These are phyloP conservation scores for Melopsittacus undulatus DNA, from an alignment of 2,797 vertebrate genomes.

Conservation along the genomic window DNA sequence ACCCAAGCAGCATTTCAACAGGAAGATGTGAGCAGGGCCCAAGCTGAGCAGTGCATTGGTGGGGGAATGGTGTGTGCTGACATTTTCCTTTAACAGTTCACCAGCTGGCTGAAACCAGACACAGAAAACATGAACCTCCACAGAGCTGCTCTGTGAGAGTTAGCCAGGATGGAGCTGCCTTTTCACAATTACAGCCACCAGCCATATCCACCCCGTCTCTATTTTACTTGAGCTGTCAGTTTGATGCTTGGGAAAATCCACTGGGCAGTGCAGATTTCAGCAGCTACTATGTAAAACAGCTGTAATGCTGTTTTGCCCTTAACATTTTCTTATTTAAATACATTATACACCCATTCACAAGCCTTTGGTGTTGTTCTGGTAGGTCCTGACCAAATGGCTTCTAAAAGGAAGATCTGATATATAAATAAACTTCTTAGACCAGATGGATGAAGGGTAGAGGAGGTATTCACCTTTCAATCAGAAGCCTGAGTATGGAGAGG, in stretches of 20 bases:
- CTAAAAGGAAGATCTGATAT: background rate
- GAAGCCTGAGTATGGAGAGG: background rate
- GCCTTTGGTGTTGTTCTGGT: background rate
- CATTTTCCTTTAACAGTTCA: background rate
- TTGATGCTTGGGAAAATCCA: background rate
- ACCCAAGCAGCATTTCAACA: background rate
- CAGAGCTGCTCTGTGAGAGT: background rate
- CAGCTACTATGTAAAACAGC: background rate
- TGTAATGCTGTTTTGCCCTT: background rate
- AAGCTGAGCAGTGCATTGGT: accelerated
- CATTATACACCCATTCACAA: background rate
- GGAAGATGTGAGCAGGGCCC: background rate
- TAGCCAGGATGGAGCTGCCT: background rate
- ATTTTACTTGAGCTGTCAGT: background rate
- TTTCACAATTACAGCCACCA: background rate
- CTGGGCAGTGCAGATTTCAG: background rate
- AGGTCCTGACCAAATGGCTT: background rate
- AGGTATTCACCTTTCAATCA: background rate
- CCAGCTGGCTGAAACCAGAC: background rate
- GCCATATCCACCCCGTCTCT: background rate
- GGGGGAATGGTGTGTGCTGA: background rate
- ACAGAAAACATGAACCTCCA: background rate
- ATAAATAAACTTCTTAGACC: background rate
- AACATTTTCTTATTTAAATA: background rate
- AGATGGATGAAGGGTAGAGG: background rate